Conservation (phyloP, 1,140 invertebrate genomes). For the Drosophila persimilis region DNA sequence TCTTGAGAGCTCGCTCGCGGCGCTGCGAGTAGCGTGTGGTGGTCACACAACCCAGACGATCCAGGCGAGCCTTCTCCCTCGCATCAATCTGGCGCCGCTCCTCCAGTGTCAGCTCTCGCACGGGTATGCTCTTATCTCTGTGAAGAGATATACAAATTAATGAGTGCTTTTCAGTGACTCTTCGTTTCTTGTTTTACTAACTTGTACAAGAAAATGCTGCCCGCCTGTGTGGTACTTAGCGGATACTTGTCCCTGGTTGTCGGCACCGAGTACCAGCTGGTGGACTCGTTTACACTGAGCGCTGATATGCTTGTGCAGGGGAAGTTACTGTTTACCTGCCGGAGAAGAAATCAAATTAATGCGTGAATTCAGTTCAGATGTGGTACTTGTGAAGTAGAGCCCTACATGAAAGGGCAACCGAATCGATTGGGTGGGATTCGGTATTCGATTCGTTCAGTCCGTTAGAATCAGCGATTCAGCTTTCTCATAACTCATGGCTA, state of each 20-base stretch:
- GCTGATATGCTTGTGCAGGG: slow-evolving; percentile 80
- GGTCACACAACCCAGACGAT: slow-evolving; percentile 77
- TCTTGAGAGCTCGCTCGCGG: slow-evolving; percentile 89
- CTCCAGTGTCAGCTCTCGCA: slow-evolving; percentile 85
- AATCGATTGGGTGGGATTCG: no score
- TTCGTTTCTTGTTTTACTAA: slow-evolving; percentile 26
- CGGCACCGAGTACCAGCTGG: slow-evolving; percentile 65
- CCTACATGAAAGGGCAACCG: no score
- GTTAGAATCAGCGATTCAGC: no score
- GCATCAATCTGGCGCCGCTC: slow-evolving; percentile 86
- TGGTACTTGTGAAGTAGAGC: no score
- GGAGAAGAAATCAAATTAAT: not conserved
- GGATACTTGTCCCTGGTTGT: slow-evolving; percentile 69
- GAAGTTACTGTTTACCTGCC: slow-evolving; percentile 74
- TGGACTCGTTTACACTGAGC: slow-evolving; percentile 65
- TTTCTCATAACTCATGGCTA: no score
- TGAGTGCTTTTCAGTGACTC: not conserved
- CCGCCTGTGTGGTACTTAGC: slow-evolving; percentile 55
- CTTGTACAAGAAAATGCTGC: slow-evolving; percentile 80
- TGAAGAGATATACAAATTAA: slow-evolving; percentile 8
- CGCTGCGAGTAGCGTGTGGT: slow-evolving; percentile 84
- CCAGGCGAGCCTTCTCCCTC: slow-evolving; percentile 85
- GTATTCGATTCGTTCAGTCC: no score
- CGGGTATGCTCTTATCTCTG: slow-evolving; percentile 87
- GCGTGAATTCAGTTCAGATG: not conserved